Base-by-base conservation (phyloP, 2,113 vertebrate species). In the Aptenodytes patagonicus region DNA sequence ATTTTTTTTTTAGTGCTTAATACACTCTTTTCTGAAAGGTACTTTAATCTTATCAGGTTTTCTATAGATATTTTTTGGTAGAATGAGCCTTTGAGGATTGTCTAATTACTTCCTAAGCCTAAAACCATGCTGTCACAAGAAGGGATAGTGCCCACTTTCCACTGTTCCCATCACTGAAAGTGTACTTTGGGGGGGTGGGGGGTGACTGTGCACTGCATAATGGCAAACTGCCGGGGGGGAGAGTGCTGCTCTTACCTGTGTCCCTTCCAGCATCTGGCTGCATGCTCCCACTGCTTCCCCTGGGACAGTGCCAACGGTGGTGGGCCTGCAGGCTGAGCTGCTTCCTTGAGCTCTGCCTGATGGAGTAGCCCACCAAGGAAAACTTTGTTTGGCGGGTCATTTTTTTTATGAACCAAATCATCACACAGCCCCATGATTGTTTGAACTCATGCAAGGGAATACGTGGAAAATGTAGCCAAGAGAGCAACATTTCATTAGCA, bases 301-400 rank as follows among this genome's bases (percentile, higher is more conserved):
- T 0, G 2, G 25, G 13, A 18, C 18, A 13, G 13, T 31, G 62
- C 31, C 16, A 9, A 13, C 3, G 1, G 44, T 2, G 4, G 25
- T n/a, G 12, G 15, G 42, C 13, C 36, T n/a, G 36, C 25, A 25
- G 44, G 19, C 31, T n/a, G 52, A 68, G n/a, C 52, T 13, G 31
- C 24, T 57, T 32, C 61, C 25, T 22, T 22, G 28, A 55, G 83
- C 49, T 75, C 40, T 46, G 28, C 51, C 36, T 40, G 44, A n/a
- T 1, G 3, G n/a, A 60, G 21, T 20, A n/a, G 20, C 54, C 10
- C 54, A 17, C 44, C 21, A 44, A 61, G 21, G 55, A 78, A 44
- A 52, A 36, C 19, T 69, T 52, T 44, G 31, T 25, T 51, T 52
- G 55, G 17, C 3, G 1, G 46, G 22, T 52, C 26, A 1, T 36